phyloP scores from a whole-genome alignment of 2,797 vertebrate genomes.

The Anas acuta region DNA sequence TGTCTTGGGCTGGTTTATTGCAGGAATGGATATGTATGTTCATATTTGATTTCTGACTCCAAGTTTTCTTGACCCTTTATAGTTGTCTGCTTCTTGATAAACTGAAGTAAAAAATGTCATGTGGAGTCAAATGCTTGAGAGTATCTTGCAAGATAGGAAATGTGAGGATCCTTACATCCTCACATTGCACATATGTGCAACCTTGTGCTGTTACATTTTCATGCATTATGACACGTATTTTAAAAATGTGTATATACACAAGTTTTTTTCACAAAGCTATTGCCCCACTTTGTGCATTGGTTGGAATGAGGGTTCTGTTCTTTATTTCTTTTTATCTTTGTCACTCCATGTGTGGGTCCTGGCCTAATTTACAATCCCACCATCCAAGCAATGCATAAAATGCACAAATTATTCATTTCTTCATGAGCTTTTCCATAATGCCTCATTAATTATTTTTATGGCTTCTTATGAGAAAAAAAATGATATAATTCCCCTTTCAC shows the following conservation, averaged over 20 bases:
- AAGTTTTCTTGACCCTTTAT: conserved; percentile 2
- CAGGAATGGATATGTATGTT: background rate
- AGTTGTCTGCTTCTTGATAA: background rate
- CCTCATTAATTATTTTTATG: conserved; percentile 50
- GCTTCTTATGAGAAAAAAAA: background rate
- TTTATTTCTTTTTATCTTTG: conserved; percentile 3
- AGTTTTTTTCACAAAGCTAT: background rate
- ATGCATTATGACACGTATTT: background rate
- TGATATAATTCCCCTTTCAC: background rate
- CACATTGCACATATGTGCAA: background rate
- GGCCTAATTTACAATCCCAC: conserved; percentile 14
- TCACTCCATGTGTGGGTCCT: background rate
- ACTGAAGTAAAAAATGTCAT: background rate
- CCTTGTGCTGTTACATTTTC: background rate
- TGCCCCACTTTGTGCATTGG: background rate
- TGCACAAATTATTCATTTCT: conserved; percentile 37
- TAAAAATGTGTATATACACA: rapidly evolving
- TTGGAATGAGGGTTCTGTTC: background rate
- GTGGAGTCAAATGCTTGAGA: background rate
- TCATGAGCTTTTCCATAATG: conserved; percentile 19
- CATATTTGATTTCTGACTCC: conserved; percentile 9
- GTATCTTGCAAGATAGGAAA: background rate
- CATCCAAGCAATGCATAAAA: conserved; percentile 12
- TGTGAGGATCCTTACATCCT: background rate
- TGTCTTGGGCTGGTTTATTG: conserved; percentile 21